Evolutionary conservation across 2,113 vertebrate species (phyloP).

Genomic region (Cyrtonyx montezumae): DNA sequence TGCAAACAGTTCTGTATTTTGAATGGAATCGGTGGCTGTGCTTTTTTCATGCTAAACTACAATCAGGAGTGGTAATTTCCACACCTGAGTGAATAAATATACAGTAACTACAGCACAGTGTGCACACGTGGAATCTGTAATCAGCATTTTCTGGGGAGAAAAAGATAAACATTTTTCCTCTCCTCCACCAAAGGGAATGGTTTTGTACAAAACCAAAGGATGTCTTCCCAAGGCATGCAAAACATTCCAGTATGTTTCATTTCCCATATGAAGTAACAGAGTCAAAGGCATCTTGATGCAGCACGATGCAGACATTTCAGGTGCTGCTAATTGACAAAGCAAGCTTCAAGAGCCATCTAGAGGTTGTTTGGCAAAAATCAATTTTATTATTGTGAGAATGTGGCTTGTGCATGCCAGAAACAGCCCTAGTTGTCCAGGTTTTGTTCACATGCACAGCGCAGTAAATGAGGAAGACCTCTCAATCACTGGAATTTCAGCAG

Average conservation of each 20-base stretch:
- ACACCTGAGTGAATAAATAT: not conserved
- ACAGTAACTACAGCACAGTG: not conserved
- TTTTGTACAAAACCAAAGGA: not conserved
- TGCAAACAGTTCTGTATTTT: not conserved
- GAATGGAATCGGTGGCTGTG: not conserved
- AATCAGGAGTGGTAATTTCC: not conserved
- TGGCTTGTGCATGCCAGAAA: not conserved
- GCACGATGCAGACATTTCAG: not conserved
- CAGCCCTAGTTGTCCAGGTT: not conserved
- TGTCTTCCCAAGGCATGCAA: not conserved
- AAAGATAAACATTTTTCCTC: not conserved
- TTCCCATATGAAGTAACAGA: not conserved
- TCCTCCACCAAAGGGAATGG: not conserved
- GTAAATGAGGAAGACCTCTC: not conserved
- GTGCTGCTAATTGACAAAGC: conserved; percentile 53
- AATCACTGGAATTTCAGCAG: not conserved
- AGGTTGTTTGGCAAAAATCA: conserved; percentile 41
- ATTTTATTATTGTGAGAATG: not conserved
- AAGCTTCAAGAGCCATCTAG: conserved; percentile 72
- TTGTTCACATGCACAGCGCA: not conserved
- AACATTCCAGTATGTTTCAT: not conserved
- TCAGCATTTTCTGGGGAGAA: not conserved
- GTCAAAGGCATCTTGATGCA: not conserved
- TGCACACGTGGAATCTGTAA: not conserved
- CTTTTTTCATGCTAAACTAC: not conserved